Evolutionary conservation across 2,888 invertebrate species (phyloP), one percentile per base, ranked within the genome.

Genomic region (Cyaniris semiargus): DNA sequence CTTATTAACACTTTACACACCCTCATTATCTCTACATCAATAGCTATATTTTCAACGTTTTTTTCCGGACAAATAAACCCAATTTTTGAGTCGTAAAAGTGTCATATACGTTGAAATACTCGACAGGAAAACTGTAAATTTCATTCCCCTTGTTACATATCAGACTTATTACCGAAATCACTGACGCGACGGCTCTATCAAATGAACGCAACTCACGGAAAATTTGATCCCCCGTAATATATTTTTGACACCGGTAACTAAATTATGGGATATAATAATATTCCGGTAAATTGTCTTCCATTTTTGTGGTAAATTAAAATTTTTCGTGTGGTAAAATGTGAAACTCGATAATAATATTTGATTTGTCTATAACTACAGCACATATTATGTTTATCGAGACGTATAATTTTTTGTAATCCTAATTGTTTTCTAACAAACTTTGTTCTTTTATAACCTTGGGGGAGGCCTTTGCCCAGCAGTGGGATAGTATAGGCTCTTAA

Each of bases 31-130:
- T 27, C 21, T 60, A 21, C 10, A 60, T 23, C 60, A 60, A 31
- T 13, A 7, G 21, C 31, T 27, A 3, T 5, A 66, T 66, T 27
- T 27, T 66, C 15, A 10, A 27, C 60, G 6, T 27, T 23, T 66
- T 66, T 8, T 66, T 27, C 27, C 15, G 13, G 6, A 66, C 23
- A 23, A 27, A 66, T 27, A 10, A 31, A 53, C 44, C 74, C 74
- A 53, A 48, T 74, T 21, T 72, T 44, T 44, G 44, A 15, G 72
- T 72, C 74, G 48, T 74, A 74, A 74, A 48, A 74, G 15, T 44
- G 48, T 74, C 74, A 53, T 48, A 48, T 13, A 7, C 21, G 21
- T 48, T 74, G 74, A 72, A 72, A 72, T 72, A 72, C 72, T 48
- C 48, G 7, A 53, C 74, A 48, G 48, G 53, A 48, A 53, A 53